phyloP scores from a whole-genome alignment of 2,888 invertebrate genomes.

The Cephus rjabovi region DNA sequence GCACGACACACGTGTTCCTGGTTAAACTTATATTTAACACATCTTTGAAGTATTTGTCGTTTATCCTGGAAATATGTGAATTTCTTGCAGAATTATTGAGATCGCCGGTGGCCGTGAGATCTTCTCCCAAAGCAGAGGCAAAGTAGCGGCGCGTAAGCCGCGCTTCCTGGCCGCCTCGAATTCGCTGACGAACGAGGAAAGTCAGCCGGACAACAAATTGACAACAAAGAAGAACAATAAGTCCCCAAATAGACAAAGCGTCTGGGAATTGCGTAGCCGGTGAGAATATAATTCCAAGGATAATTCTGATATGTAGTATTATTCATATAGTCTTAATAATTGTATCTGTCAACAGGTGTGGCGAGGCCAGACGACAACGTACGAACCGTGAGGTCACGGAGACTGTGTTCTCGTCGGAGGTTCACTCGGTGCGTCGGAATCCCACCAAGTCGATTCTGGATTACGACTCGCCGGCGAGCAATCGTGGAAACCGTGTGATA shows the following conservation, averaged over 20 bases:
- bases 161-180: slow-evolving; percentile 68
- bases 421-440: slow-evolving; percentile 72
- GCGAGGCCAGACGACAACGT: slow-evolving; percentile 65
- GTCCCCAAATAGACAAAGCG: slow-evolving; percentile 69
- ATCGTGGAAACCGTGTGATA: slow-evolving; percentile 56
- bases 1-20: background rate
- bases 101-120: slow-evolving; percentile 87
- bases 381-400: slow-evolving; percentile 72
- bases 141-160: slow-evolving; percentile 78
- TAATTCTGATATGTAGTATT: background rate
- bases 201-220: slow-evolving; percentile 60
- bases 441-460: slow-evolving; percentile 60
- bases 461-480: slow-evolving; percentile 62
- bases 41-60: background rate
- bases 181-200: slow-evolving; percentile 61
- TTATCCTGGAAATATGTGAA: background rate
- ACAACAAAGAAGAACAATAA: slow-evolving; percentile 67
- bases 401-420: slow-evolving; percentile 73
- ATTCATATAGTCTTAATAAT: background rate
- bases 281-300: slow-evolving; percentile 60
- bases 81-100: slow-evolving; percentile 73
- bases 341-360: slow-evolving; percentile 53
- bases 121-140: slow-evolving; percentile 84
- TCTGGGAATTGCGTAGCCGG: slow-evolving; percentile 72
- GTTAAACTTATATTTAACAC: background rate